These are phyloP conservation scores for Drosophila birchii DNA, from an alignment of 2,888 invertebrate species.

Conservation along the genomic window DNA sequence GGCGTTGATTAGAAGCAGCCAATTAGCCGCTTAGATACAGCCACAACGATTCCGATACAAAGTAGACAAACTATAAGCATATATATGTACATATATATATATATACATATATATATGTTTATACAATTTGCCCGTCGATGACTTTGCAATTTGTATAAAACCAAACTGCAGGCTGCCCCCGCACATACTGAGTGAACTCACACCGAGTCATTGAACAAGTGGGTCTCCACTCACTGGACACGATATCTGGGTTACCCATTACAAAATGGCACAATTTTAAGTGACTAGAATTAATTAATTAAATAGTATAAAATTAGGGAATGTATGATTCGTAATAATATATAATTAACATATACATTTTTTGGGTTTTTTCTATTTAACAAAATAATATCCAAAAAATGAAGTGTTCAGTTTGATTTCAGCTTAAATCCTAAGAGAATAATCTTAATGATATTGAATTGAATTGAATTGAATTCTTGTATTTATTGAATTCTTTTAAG, in stretches of 20 bases:
- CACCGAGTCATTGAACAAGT: constrained; percentile 26
- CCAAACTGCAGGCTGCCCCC: constrained; percentile 49
- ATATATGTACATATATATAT: background rate
- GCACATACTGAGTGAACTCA: constrained; percentile 34
- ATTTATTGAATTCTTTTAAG: too few relatives aligned
- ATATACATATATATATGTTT: background rate
- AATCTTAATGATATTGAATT: too few relatives aligned
- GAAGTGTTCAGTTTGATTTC: background rate
- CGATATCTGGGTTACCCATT: background rate
- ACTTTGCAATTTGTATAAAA: constrained; percentile 52
- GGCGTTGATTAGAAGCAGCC: constrained; percentile 25
- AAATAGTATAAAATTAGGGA: background rate
- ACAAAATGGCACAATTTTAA: background rate
- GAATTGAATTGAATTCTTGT: too few relatives aligned
- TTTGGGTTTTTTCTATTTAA: background rate
- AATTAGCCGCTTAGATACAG: constrained; percentile 26
- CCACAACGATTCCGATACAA: constrained; percentile 2
- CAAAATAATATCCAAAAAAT: background rate
- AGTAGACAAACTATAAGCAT: background rate
- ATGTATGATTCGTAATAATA: background rate
- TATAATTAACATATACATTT: background rate
- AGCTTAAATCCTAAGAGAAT: too few relatives aligned
- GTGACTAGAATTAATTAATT: background rate
- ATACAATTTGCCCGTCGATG: constrained; percentile 26
- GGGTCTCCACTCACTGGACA: background rate